These are phyloP conservation scores for Rhopalosiphum padi DNA, from an alignment of 1,140 invertebrate species.

Conservation along the genomic window DNA sequence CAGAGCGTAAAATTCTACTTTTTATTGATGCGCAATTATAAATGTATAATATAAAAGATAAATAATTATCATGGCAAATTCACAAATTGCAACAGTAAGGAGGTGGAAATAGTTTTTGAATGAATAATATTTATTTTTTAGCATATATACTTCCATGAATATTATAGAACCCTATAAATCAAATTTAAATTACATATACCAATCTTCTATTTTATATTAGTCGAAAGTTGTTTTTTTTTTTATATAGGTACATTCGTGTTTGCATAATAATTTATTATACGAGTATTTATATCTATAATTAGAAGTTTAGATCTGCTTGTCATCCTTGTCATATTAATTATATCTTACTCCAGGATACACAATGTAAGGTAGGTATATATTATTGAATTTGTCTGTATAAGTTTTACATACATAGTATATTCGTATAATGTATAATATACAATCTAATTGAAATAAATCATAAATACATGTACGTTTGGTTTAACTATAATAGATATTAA, in stretches of 20 bases:
- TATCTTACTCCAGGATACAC: neutral
- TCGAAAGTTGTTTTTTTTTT: slow-evolving; percentile 6
- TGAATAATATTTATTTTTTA: neutral
- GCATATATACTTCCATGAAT: neutral
- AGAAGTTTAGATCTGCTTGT: slow-evolving; percentile 37
- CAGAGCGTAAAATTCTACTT: neutral
- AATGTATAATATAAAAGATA: neutral
- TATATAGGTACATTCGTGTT: neutral
- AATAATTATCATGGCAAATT: neutral
- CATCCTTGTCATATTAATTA: slow-evolving; percentile 43
- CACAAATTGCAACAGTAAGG: neutral
- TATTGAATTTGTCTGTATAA: neutral
- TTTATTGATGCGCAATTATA: neutral
- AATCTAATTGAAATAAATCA: neutral
- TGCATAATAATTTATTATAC: slow-evolving; percentile 1
- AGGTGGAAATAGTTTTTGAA: neutral
- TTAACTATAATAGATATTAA: neutral
- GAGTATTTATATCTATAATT: neutral
- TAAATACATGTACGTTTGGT: neutral
- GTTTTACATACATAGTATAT: neutral
- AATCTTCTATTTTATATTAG: neutral
- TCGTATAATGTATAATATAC: neutral
- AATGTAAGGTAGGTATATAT: neutral
- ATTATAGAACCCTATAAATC: neutral
- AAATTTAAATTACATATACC: neutral